Evolutionary conservation across 2,113 vertebrate species (phyloP).

Genomic region (Tragulus kanchil): DNA sequence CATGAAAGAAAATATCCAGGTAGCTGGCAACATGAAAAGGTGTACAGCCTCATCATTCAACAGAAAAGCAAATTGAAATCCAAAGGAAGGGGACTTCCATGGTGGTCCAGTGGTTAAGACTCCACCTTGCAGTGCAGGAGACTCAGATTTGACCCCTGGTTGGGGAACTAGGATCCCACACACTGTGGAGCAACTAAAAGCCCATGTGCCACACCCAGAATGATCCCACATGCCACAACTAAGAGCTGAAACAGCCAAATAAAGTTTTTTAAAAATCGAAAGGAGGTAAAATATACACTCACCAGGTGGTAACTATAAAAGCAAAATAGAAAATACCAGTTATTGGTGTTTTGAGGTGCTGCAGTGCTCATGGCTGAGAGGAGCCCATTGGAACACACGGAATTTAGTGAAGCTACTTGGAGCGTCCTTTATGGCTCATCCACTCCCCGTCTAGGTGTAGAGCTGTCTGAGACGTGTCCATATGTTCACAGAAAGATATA

Average conservation of each 20-base stretch:
- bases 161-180: neutral
- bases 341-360: neutral
- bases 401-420: neutral
- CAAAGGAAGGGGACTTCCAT: neutral
- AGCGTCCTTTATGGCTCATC: neutral
- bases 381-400: fast-evolving
- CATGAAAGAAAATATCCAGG: neutral
- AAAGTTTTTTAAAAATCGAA: neutral
- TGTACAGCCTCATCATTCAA: neutral
- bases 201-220: neutral
- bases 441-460: neutral
- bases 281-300: neutral
- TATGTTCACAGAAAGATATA: neutral
- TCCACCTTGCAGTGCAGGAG: neutral
- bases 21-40: neutral
- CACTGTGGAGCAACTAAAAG: neutral
- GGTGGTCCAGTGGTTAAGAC: neutral
- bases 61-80: neutral
- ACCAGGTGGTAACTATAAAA: neutral
- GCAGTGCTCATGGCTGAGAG: neutral
- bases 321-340: neutral
- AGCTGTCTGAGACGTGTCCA: neutral
- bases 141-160: neutral
- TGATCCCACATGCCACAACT: neutral
- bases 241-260: neutral